Evolutionary conservation across 2,113 vertebrate species (phyloP).

Genomic region (Cephalopholis sonnerati): DNA sequence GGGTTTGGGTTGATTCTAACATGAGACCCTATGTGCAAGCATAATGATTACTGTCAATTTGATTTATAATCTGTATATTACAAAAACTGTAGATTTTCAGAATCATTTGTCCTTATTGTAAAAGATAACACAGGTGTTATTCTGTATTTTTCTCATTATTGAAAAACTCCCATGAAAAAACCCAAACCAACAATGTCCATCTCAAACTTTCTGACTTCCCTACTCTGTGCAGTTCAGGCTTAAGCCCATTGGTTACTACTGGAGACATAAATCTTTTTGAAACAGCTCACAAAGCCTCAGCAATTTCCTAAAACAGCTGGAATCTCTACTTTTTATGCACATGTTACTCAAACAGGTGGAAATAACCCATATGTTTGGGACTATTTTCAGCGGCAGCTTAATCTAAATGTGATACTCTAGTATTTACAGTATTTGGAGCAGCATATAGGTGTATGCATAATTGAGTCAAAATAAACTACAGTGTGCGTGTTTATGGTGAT

Average conservation of each 20-base stretch:
- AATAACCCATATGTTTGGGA: neutral
- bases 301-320: too few relatives aligned
- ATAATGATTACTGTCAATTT: neutral
- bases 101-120: neutral
- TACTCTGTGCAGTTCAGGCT: too few relatives aligned
- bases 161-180: neutral
- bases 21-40: neutral
- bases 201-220: neutral
- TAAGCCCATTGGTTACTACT: too few relatives aligned
- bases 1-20: too few relatives aligned
- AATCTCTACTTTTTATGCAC: too few relatives aligned
- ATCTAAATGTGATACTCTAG: neutral
- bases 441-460: neutral
- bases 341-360: too few relatives aligned
- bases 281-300: too few relatives aligned
- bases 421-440: neutral
- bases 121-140: neutral
- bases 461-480: neutral
- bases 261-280: too few relatives aligned
- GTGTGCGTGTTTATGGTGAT: too few relatives aligned
- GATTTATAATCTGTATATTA: neutral
- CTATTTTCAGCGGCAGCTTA: neutral
- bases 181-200: neutral
- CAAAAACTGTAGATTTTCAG: neutral
- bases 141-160: neutral